These are phyloP conservation scores for Sceloporus undulatus DNA, from an alignment of 2,113 vertebrate species.

Conservation along the genomic window DNA sequence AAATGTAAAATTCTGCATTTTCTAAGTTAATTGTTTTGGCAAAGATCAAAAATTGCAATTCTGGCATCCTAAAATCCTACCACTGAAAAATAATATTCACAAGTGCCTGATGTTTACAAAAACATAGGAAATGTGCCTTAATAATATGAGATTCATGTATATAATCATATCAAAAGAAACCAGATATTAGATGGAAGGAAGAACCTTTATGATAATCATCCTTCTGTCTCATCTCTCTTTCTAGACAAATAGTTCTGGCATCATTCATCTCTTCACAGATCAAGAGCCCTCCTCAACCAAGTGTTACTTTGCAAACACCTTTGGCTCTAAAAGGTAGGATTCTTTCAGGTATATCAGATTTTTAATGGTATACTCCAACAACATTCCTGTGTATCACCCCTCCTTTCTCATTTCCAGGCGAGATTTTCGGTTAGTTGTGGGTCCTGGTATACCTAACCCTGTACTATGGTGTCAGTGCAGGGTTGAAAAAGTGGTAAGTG, in stretches of 20 bases:
- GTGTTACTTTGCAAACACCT: background rate
- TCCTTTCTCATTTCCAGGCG: background rate
- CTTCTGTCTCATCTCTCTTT: background rate
- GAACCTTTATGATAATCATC: too few species aligned
- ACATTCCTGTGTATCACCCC: background rate
- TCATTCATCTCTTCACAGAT: background rate
- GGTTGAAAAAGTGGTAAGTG: constrained; percentile 9
- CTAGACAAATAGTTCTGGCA: background rate
- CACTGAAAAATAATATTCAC: background rate
- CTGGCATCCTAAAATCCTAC: background rate
- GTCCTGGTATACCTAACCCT: background rate
- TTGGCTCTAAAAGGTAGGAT: background rate
- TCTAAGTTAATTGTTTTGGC: too few species aligned
- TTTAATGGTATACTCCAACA: background rate
- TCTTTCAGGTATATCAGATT: background rate
- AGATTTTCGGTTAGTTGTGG: background rate
- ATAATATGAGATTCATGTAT: background rate
- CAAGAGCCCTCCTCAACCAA: background rate
- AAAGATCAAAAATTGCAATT: background rate
- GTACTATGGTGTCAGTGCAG: background rate
- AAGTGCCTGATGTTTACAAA: too few species aligned
- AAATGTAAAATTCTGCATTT: background rate
- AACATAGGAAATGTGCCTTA: background rate
- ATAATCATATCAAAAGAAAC: background rate
- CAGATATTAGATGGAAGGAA: background rate